Evolutionary conservation across 2,113 vertebrate genomes (phyloP).

Genomic region (Protobothrops flavoviridis): DNA sequence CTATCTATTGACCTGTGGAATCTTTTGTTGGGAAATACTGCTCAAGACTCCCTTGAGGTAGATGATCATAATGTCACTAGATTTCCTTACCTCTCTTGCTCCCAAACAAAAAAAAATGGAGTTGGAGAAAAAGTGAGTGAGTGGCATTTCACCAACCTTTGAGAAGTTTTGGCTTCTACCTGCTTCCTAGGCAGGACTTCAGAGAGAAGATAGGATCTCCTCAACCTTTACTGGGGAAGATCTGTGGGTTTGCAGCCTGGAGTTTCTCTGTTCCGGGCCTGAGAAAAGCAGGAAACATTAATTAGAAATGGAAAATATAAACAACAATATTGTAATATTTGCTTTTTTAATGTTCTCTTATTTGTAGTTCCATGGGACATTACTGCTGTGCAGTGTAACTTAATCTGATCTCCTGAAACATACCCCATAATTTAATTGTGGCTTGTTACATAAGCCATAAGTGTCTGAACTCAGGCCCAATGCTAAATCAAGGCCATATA

Average conservation of each 20-base stretch:
- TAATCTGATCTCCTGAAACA: background rate
- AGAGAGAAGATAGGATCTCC: background rate
- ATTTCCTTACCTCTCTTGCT: background rate
- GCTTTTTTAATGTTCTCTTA: background rate
- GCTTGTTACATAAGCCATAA: background rate
- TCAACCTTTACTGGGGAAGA: background rate
- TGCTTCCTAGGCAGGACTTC: background rate
- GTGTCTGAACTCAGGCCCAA: background rate
- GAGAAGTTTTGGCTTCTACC: background rate
- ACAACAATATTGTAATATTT: background rate
- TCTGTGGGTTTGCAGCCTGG: background rate
- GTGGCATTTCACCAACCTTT: background rate
- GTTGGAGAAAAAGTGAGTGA: background rate
- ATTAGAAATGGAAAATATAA: background rate
- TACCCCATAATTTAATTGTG: background rate
- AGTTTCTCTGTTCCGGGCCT: background rate
- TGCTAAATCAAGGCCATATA: background rate
- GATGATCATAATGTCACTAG: background rate
- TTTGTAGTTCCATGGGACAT: background rate
- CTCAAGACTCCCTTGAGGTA: background rate
- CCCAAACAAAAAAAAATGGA: background rate
- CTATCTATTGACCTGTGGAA: background rate
- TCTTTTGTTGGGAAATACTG: background rate
- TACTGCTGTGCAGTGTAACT: background rate
- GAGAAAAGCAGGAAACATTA: background rate